Evolutionary conservation across 2,113 vertebrate species (phyloP).

Genomic region (Scatophagus argus): DNA sequence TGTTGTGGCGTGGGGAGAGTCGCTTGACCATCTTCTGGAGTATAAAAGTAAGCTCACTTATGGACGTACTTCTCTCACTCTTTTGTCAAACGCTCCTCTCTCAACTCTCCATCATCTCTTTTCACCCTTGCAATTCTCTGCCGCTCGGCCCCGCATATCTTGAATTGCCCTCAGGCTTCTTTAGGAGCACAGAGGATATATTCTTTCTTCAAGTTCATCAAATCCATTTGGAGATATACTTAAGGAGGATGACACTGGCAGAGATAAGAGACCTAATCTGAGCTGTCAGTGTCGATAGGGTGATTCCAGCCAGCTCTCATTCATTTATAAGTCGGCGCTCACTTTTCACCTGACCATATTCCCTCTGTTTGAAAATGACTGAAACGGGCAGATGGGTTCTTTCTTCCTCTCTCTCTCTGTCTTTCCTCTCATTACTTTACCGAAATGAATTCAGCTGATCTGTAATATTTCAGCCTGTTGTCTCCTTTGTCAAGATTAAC

Average conservation of each 20-base stretch:
- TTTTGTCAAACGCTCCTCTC: conserved; percentile 1
- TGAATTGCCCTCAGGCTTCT: conserved; percentile 24
- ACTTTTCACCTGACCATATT: conserved; percentile 48
- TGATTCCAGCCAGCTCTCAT: conserved; percentile 45
- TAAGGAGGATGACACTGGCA: conserved; percentile 34
- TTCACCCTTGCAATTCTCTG: background rate
- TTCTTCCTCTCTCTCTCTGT: conserved; percentile 8
- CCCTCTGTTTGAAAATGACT: conserved; percentile 55
- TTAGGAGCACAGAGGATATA: conserved; percentile 22
- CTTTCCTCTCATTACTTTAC: conserved; percentile 42
- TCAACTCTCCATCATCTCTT: conserved; percentile 1
- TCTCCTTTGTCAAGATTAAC: conserved; percentile 61
- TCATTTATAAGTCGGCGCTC: conserved; percentile 53
- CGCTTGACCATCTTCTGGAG: conserved; percentile 64
- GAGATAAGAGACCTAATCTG: conserved; percentile 61
- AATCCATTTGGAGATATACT: conserved; percentile 65
- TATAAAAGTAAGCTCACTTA: conserved; percentile 63
- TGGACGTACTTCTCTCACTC: conserved; percentile 12
- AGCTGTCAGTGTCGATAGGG: conserved; percentile 53
- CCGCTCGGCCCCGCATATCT: background rate
- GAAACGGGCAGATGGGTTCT: conserved; percentile 37
- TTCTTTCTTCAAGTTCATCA: conserved; percentile 60
- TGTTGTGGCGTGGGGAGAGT: conserved; percentile 57
- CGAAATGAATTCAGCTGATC: conserved; percentile 66
- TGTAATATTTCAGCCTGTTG: conserved; percentile 62